Conservation (phyloP, 30 jellyfish, hydroid and myxozoan genomes). For the Mastigias papua region DNA sequence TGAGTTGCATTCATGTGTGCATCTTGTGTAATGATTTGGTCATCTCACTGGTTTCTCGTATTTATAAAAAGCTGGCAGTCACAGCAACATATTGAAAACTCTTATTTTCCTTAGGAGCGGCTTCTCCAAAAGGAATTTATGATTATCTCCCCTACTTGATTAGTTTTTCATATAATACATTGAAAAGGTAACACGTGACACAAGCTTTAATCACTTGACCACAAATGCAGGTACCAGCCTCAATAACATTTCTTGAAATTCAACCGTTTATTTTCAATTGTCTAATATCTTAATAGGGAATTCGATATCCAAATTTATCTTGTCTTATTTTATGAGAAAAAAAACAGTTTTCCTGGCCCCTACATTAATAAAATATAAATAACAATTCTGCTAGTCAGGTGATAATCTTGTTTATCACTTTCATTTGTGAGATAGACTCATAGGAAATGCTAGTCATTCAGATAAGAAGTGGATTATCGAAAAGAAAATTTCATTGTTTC, state of each 20-base stretch:
- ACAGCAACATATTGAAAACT: slow-evolving; percentile 44
- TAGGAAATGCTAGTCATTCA: not conserved
- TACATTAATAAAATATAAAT: not conserved
- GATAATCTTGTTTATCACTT: not conserved
- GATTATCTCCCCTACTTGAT: slow-evolving; percentile 51
- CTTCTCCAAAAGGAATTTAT: slow-evolving; percentile 50
- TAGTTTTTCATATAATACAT: slow-evolving; percentile 47
- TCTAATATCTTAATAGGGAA: not conserved
- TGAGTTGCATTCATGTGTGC: slow-evolving; percentile 5
- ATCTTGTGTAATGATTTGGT: not conserved
- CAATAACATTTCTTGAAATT: slow-evolving; percentile 23
- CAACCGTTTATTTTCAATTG: slow-evolving; percentile 31
- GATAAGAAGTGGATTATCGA: not conserved
- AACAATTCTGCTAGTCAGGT: not conserved
- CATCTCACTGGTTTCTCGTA: slow-evolving; percentile 13
- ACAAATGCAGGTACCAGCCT: slow-evolving; percentile 71
- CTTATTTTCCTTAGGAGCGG: slow-evolving; percentile 41
- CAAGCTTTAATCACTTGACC: slow-evolving; percentile 53
- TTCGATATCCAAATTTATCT: not conserved
- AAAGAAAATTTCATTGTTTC: not conserved
- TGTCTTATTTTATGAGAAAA: not conserved
- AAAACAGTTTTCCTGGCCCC: not conserved
- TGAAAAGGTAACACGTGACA: slow-evolving; percentile 49
- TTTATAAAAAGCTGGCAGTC: slow-evolving; percentile 48
- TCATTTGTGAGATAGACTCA: not conserved